Conservation (phyloP, 2,888 invertebrate species). For the Rotaria socialis region DNA sequence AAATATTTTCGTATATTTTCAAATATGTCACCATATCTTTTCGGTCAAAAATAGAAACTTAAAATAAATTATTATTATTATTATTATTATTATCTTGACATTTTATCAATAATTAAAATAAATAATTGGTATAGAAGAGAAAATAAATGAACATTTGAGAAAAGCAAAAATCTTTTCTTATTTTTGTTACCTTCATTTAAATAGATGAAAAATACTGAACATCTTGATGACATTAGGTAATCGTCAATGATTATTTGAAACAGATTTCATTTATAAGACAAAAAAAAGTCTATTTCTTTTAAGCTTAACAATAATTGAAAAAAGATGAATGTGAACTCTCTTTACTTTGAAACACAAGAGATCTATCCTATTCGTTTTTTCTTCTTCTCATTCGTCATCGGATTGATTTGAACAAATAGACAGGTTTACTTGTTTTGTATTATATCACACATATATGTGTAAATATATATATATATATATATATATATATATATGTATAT, state of each 20-base stretch:
- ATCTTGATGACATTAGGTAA: background rate
- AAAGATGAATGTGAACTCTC: background rate
- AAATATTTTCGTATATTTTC: too few relatives aligned
- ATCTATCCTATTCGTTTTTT: background rate
- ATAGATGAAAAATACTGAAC: background rate
- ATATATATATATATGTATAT: too few relatives aligned
- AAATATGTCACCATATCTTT: too few relatives aligned
- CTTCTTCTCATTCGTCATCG: background rate
- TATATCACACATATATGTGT: background rate
- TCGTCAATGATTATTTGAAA: too few relatives aligned
- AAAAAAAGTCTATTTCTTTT: too few relatives aligned
- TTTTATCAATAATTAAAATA: background rate
- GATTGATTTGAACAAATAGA: constrained; percentile 21
- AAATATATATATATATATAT: too few relatives aligned
- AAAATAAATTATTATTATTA: background rate
- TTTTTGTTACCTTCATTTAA: background rate
- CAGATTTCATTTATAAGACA: too few relatives aligned
- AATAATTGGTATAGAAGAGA: background rate
- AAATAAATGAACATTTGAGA: background rate
- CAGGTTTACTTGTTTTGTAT: background rate
- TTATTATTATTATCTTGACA: background rate
- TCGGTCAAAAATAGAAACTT: too few relatives aligned
- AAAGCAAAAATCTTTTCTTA: too few relatives aligned
- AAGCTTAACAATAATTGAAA: too few relatives aligned
- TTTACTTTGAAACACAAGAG: background rate